These are phyloP conservation scores for Macrotrachela quadricornifera DNA, from an alignment of 1,140 invertebrate genomes.

Conservation along the genomic window DNA sequence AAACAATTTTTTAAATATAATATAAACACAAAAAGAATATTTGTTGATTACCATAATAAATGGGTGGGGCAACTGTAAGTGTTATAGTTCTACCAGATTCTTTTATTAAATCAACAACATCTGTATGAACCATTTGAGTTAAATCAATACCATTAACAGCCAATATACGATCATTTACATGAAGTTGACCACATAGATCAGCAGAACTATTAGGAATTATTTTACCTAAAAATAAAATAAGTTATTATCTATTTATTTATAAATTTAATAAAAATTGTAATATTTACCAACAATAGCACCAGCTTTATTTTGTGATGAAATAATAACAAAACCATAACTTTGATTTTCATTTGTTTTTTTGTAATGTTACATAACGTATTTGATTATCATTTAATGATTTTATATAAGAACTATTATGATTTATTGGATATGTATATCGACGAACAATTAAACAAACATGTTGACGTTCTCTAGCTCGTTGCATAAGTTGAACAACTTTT, in stretches of 20 bases:
- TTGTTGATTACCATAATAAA: not conserved
- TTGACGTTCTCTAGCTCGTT: slow-evolving; percentile 51
- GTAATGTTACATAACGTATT: no score
- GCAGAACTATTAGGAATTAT: slow-evolving; percentile 84
- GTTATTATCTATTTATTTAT: no score
- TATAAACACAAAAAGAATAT: no score
- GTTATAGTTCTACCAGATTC: slow-evolving; percentile 73
- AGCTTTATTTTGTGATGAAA: slow-evolving; percentile 76
- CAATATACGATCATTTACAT: slow-evolving; percentile 79
- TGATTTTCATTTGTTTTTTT: slow-evolving; percentile 49
- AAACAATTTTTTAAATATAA: not conserved
- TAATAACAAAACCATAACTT: slow-evolving; percentile 95
- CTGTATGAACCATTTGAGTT: slow-evolving; percentile 70
- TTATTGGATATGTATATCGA: slow-evolving; percentile 11
- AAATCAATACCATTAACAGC: slow-evolving; percentile 84
- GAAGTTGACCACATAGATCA: slow-evolving; percentile 61
- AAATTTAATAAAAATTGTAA: no score
- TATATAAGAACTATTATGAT: no score
- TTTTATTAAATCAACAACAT: slow-evolving; percentile 73
- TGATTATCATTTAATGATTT: no score
- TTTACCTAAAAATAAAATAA: slow-evolving; percentile 39
- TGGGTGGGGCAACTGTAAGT: slow-evolving; percentile 54
- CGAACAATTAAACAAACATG: slow-evolving; percentile 34
- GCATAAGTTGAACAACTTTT: slow-evolving; percentile 67
- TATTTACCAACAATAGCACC: slow-evolving; percentile 69